Percentiles rank a stretch among this genome's conserved stretches.
Conservation (phyloP, 2,113 vertebrate species). For the Semicossyphus pulcher region DNA sequence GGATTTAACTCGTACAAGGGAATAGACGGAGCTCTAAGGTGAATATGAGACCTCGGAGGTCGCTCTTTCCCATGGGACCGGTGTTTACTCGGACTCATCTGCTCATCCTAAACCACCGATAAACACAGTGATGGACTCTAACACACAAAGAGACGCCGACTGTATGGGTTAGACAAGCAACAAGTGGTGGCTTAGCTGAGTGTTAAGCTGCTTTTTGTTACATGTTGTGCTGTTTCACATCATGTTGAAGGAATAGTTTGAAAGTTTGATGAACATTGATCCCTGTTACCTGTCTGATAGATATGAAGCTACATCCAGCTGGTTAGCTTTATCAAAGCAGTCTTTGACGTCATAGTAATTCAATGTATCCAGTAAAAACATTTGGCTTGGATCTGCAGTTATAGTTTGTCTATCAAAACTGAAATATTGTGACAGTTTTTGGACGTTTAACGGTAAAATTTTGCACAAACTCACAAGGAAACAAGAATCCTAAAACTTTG, state of each 20-base stretch:
- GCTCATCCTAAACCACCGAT: conserved; percentile 52
- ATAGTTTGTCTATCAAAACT: too few relatives aligned
- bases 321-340: too few relatives aligned
- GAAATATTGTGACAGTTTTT: too few relatives aligned
- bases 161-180: conserved; percentile 22
- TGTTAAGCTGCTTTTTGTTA: background rate
- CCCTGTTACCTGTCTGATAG: too few relatives aligned
- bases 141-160: conserved; percentile 15
- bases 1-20: conserved; percentile 72
- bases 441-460: too few relatives aligned
- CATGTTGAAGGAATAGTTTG: background rate
- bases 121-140: conserved; percentile 39
- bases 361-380: too few relatives aligned
- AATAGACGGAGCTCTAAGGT: conserved; percentile 65
- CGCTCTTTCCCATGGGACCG: conserved; percentile 69
- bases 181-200: conserved; percentile 28
- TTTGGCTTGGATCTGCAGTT: too few relatives aligned
- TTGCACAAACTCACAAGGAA: too few relatives aligned
- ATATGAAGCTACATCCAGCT: background rate
- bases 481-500: too few relatives aligned
- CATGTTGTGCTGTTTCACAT: background rate
- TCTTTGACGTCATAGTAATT: too few relatives aligned
- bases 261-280: background rate
- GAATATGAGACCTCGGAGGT: conserved; percentile 72
- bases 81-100: conserved; percentile 75